These are phyloP conservation scores for Dicerorhinus sumatrensis DNA, from an alignment of 2,113 vertebrate species.

Conservation along the genomic window DNA sequence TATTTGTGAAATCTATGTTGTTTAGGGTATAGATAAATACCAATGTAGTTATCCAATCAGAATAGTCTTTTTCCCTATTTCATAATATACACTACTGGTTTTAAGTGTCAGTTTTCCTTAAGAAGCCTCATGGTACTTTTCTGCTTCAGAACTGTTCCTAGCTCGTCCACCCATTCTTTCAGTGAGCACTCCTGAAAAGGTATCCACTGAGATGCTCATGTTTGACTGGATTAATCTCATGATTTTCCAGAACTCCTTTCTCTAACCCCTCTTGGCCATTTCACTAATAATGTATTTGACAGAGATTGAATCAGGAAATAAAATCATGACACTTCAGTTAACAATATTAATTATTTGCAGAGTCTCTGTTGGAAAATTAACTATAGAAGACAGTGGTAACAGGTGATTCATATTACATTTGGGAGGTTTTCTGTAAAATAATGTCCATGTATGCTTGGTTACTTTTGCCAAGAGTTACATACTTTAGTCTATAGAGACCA, in stretches of 20 bases:
- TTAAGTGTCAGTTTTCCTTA: neutral
- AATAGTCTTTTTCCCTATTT: neutral
- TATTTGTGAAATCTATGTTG: constrained; percentile 20
- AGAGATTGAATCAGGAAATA: constrained; percentile 17
- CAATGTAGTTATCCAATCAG: neutral
- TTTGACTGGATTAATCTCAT: neutral
- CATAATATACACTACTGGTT: neutral
- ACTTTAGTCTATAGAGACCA: neutral
- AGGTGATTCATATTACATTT: neutral
- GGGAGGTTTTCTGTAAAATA: neutral
- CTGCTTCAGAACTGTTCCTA: neutral
- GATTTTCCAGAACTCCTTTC: neutral
- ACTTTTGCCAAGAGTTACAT: neutral
- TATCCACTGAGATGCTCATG: neutral
- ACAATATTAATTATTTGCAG: constrained; percentile 3
- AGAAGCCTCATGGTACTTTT: neutral
- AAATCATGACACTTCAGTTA: neutral
- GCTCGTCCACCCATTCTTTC: neutral
- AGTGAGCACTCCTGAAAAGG: neutral
- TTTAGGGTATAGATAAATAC: neutral
- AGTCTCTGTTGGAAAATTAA: constrained; percentile 25
- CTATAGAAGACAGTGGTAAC: neutral
- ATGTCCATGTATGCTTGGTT: neutral
- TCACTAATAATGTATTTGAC: neutral
- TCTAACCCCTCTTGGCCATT: neutral